Conservation (phyloP, 1,140 invertebrate species). For the Drosophila willistoni region DNA sequence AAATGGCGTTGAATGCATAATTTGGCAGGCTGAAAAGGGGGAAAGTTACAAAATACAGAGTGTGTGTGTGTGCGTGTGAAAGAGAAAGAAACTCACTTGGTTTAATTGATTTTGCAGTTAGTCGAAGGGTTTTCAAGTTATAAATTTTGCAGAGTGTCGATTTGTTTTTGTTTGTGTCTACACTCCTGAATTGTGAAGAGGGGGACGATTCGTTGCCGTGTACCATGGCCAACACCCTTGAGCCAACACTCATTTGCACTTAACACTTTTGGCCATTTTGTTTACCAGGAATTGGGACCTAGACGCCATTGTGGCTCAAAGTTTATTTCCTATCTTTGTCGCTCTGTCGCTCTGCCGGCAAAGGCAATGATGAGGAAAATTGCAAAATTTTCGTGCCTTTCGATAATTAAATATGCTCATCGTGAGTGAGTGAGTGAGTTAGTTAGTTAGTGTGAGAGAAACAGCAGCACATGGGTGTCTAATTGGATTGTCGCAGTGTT, state of each 20-base stretch:
- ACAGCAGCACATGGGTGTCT: constrained; percentile 58
- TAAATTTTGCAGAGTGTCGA: constrained; percentile 60
- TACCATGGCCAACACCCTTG: constrained; percentile 13
- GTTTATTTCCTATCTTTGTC: constrained; percentile 31
- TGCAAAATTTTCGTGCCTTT: constrained; percentile 64
- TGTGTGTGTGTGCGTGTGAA: not conserved
- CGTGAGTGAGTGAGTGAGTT: not conserved
- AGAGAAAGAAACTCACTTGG: constrained; percentile 53
- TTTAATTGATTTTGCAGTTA: constrained; percentile 74
- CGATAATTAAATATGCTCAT: constrained; percentile 72
- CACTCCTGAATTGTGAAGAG: not conserved
- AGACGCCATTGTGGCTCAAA: constrained; percentile 55
- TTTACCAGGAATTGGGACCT: constrained; percentile 32
- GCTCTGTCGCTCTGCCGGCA: constrained; percentile 17
- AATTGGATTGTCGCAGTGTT: constrained; percentile 72
- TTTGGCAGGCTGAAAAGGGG: constrained; percentile 49
- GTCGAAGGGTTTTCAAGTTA: constrained; percentile 54
- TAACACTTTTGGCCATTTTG: constrained; percentile 74
- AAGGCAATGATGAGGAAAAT: constrained; percentile 67
- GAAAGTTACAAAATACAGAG: not conserved
- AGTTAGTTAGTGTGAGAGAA: not conserved
- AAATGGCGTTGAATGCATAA: constrained; percentile 73
- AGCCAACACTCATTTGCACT: constrained; percentile 68
- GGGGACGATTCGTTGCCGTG: not conserved
- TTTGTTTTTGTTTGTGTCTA: constrained; percentile 66